Conservation (phyloP, 2,797 vertebrate genomes). For the Enteromius afrohamiltoni region DNA sequence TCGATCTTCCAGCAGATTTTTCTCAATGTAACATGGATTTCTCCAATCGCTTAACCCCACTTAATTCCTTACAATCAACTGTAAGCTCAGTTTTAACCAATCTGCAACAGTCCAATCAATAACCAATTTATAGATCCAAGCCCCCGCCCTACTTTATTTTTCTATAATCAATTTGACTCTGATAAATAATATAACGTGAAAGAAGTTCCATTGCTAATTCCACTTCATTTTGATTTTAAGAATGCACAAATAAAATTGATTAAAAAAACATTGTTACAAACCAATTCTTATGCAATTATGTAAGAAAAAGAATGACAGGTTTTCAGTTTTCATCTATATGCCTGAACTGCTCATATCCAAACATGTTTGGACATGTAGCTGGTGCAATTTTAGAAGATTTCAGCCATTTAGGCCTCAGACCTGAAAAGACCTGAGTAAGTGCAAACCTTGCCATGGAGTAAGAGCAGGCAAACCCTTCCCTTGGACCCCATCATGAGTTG, state of each 20-base stretch:
- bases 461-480: conserved; percentile 12
- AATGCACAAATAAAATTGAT: not conserved
- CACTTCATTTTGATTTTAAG: not conserved
- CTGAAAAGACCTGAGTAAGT: not conserved
- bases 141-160: not conserved
- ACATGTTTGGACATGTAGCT: not conserved
- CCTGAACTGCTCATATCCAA: not conserved
- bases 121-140: not conserved
- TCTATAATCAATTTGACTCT: not conserved
- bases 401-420: not conserved
- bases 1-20: not conserved
- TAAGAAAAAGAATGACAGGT: not conserved
- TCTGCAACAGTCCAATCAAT: not conserved
- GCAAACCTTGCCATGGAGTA: not conserved
- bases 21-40: not conserved
- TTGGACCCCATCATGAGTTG: not conserved
- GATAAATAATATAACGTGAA: not conserved
- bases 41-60: not conserved
- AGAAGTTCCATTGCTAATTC: not conserved
- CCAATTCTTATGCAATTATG: not conserved
- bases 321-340: not conserved
- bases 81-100: not conserved
- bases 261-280: not conserved
- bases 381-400: not conserved
- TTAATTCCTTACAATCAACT: not conserved